These are phyloP conservation scores for Macrostomum lignano DNA, from an alignment of 1,140 invertebrate species.

Conservation along the genomic window DNA sequence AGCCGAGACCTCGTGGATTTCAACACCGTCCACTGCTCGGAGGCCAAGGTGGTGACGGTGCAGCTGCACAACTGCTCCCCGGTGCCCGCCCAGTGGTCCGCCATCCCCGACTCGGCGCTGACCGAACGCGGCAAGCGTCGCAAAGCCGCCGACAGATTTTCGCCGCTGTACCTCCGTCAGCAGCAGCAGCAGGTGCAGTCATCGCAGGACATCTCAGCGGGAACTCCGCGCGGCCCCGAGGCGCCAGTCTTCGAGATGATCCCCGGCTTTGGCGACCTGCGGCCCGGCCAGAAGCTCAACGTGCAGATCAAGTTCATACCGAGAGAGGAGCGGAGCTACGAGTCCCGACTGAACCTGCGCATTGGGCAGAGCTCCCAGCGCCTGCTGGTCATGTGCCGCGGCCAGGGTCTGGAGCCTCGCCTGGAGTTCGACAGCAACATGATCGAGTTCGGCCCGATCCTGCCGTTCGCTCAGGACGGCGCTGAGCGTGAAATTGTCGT, in stretches of 20 bases:
- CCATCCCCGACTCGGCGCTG: too few species aligned
- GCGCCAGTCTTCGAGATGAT: too few species aligned
- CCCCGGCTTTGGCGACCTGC: too few species aligned
- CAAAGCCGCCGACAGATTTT: too few species aligned
- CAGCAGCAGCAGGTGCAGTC: too few species aligned
- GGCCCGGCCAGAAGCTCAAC: too few species aligned
- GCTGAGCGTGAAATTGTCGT: slow-evolving; percentile 22
- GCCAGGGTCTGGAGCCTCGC: slow-evolving; percentile 22
- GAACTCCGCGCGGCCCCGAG: too few species aligned
- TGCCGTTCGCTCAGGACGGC: slow-evolving; percentile 23
- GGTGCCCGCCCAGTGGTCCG: slow-evolving; percentile 25
- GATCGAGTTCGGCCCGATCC: slow-evolving; percentile 24
- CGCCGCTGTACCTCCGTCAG: too few species aligned
- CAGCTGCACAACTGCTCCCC: slow-evolving; percentile 25
- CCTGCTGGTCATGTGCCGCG: slow-evolving; percentile 18
- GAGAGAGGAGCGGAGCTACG: slow-evolving; percentile 25
- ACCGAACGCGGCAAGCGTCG: too few species aligned
- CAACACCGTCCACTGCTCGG: slow-evolving; percentile 21
- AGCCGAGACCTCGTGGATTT: slow-evolving; percentile 25
- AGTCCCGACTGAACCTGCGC: slow-evolving; percentile 20
- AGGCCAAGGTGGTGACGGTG: slow-evolving; percentile 23
- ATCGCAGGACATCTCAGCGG: too few species aligned
- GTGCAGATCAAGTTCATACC: slow-evolving; percentile 29
- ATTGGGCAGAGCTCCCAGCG: slow-evolving; percentile 24
- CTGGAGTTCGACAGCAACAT: slow-evolving; percentile 13